Percentiles rank a stretch among this genome's conserved stretches.
These are phyloP conservation scores for Phyllopteryx taeniolatus DNA, from an alignment of 2,113 vertebrate species.

Conservation along the genomic window DNA sequence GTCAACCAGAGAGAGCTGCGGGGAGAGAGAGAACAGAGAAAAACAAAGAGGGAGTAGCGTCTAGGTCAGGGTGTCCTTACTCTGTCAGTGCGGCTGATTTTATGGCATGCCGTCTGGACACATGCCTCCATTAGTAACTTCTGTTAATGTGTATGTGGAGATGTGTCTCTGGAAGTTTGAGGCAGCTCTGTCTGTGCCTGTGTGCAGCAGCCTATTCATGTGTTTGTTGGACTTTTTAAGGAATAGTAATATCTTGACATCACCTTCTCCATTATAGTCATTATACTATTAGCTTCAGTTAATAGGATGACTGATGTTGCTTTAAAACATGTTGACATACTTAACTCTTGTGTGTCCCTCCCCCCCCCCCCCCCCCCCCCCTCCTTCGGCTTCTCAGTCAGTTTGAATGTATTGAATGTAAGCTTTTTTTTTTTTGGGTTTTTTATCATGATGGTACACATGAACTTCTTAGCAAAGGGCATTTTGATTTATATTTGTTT, in stretches of 20 bases:
- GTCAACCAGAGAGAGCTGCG: conserved; percentile 8
- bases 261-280: neutral
- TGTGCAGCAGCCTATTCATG: neutral
- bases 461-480: no score
- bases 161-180: conserved; percentile 19
- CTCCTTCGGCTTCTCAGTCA: no score
- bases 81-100: conserved; percentile 61
- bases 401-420: no score
- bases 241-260: neutral
- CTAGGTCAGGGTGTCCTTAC: conserved; percentile 73
- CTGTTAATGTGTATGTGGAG: conserved; percentile 22
- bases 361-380: no score
- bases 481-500: neutral
- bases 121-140: conserved; percentile 35
- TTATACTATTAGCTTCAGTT: no score
- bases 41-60: conserved; percentile 45
- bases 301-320: neutral
- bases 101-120: conserved; percentile 63
- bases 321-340: no score
- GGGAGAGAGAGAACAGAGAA: conserved; percentile 15
- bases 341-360: no score
- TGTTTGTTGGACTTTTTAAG: neutral
- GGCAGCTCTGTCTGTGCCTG: conserved; percentile 1
- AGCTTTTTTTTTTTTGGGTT: neutral
- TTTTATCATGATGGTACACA: no score